These are phyloP conservation scores for Neolamprologus tretocephalus DNA, from an alignment of 2,113 vertebrate species.

Conservation along the genomic window DNA sequence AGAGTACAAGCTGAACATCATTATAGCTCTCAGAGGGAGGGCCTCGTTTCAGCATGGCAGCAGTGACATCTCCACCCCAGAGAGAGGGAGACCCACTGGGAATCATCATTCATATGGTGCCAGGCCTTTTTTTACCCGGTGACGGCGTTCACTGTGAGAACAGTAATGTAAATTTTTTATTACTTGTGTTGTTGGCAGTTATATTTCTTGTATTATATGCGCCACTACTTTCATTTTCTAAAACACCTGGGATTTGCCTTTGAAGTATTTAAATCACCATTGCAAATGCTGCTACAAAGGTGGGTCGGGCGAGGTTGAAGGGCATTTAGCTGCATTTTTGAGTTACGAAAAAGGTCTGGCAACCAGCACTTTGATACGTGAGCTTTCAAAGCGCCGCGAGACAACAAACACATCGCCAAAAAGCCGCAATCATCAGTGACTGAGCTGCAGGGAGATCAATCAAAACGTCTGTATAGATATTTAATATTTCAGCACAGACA, in stretches of 20 bases:
- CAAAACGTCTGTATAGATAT: not conserved
- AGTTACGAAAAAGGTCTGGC: not conserved
- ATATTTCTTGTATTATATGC: not conserved
- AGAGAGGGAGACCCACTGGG: conserved; percentile 18
- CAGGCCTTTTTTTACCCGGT: not conserved
- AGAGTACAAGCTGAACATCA: conserved; percentile 1
- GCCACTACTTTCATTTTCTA: not conserved
- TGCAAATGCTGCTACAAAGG: conserved; percentile 5
- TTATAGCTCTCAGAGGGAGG: not conserved
- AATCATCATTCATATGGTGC: conserved; percentile 28
- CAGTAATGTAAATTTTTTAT: not conserved
- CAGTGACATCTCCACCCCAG: not conserved
- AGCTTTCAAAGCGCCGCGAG: conserved; percentile 19
- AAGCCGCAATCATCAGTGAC: not conserved
- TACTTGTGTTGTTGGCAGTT: not conserved
- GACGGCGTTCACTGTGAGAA: not conserved
- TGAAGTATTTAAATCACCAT: conserved; percentile 21
- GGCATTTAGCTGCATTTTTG: not conserved
- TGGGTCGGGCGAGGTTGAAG: not conserved
- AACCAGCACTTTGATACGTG: conserved; percentile 14
- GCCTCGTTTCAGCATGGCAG: not conserved
- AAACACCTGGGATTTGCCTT: not conserved
- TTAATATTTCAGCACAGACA: not conserved
- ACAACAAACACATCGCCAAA: not conserved
- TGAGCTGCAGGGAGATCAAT: conserved; percentile 8